Base-by-base conservation (phyloP, 2,888 invertebrate species). In the Taphrorychus bicolor region DNA sequence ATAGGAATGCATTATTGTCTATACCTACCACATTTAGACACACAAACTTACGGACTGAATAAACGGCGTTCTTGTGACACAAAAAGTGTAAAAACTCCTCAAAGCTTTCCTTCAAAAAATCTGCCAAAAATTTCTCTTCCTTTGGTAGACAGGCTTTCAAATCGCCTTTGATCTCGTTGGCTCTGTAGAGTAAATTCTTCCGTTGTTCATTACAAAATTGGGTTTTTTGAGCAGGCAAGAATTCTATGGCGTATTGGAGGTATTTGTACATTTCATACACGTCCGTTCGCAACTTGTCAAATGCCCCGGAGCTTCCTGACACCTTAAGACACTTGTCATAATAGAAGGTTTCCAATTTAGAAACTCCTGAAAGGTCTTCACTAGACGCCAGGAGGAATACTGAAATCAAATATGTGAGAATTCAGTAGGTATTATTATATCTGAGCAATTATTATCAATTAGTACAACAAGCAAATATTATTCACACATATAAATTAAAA, bases 41-140 rank as follows among this genome's bases (percentile, higher is more conserved):
- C 1, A 32, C 1, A 32, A 32, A 51, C 51, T 51, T 21, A 51
- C 51, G 18, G 2, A 18, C 14, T 19, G 51, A 19, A 51, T 51
- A 51, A 19, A 14, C 5, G 14, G 59, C 71, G 57, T 69, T 17
- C 59, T 71, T 64, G 40, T 71, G 69, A 23, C 71, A 71, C 16
- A 71, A 52, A 62, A 71, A 71, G 42, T 70, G 71, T n/a, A 71
- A 61, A 19, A 70, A 41, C 14, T 70, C 69, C 7, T 40, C 21
- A n/a, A 71, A 70, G 57, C 64, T 66, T 5, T 71, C 57, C 22
- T 24, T 64, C 9, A 71, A n/a, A 52, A 71, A 71, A 0, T 19
- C 24, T 7, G 60, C 63, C 3, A 70, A 60, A 56, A 60, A 71
- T 14, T 57, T 59, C 24, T 70, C 69, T 2, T 64, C 16, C 2